phyloP scores from a whole-genome alignment of 2,113 vertebrate species.

The Todiramphus saurophagus region DNA sequence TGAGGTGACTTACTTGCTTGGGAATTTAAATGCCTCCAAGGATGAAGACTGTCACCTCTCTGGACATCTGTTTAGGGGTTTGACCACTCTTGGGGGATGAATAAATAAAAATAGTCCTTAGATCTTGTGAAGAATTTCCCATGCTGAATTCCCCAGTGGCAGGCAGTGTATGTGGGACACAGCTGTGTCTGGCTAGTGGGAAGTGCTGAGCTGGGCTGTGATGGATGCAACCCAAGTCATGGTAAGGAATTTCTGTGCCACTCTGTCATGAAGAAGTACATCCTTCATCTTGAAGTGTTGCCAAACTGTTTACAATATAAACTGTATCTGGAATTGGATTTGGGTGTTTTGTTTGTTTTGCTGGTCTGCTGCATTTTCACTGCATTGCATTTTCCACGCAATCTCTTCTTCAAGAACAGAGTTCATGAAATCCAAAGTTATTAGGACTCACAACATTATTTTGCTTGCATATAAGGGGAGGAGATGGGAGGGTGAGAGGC shows the following conservation, averaged over 20 bases:
- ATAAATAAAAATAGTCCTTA: not conserved
- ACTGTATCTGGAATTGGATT: not conserved
- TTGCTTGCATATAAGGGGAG: not conserved
- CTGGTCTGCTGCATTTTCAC: not conserved
- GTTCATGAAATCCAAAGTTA: not conserved
- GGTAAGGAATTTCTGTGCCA: not conserved
- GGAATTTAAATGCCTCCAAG: not conserved
- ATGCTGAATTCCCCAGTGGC: not conserved
- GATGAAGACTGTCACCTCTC: not conserved
- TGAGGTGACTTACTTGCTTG: rapidly evolving
- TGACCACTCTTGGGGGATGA: not conserved
- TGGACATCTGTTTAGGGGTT: not conserved
- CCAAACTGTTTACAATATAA: not conserved
- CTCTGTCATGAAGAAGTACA: not conserved
- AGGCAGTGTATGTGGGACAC: not conserved
- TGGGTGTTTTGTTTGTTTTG: not conserved
- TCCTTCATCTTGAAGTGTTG: not conserved
- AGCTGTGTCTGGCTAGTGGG: not conserved
- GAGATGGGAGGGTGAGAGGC: rapidly evolving
- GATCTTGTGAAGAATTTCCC: not conserved
- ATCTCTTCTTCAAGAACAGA: not conserved
- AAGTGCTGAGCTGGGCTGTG: not conserved
- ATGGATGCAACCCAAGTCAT: not conserved
- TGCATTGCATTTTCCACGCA: not conserved
- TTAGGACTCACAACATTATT: not conserved